Evolutionary conservation across 2,888 invertebrate genomes (phyloP).

Genomic region (Lepeophtheirus nordmannii): DNA sequence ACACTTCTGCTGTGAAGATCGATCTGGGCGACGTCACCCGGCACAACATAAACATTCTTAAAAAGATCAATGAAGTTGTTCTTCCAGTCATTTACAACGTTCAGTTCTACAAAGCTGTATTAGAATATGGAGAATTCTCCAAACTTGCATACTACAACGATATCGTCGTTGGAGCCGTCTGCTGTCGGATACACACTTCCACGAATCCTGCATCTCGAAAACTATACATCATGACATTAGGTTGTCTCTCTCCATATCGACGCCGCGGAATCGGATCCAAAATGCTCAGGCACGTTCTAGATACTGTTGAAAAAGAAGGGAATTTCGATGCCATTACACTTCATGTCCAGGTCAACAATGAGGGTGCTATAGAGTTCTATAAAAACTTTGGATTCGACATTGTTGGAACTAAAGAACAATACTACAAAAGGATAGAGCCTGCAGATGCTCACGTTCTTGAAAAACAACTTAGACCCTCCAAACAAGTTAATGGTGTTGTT

Average conservation of each 20-base stretch:
- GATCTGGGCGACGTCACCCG: conserved; percentile 97
- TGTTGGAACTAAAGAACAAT: conserved; percentile 91
- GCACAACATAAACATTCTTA: conserved; percentile 95
- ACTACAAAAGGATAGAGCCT: conserved; percentile 97
- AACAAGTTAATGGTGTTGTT: no score
- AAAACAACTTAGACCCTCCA: conserved; percentile 49
- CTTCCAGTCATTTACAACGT: conserved; percentile 98
- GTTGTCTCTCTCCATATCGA: conserved; percentile 91
- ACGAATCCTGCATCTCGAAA: conserved; percentile 36
- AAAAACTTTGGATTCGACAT: conserved; percentile 97
- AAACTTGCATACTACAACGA: conserved; percentile 98
- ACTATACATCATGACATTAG: conserved; percentile 97
- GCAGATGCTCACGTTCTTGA: conserved; percentile 94
- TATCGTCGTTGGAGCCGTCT: conserved; percentile 97
- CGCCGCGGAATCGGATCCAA: conserved; percentile 84
- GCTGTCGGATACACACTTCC: conserved; percentile 78
- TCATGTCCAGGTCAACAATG: conserved; percentile 55
- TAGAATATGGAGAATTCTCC: conserved; percentile 91
- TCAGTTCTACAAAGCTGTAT: conserved; percentile 96
- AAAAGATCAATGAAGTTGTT: conserved; percentile 87
- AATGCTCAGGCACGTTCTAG: conserved; percentile 94
- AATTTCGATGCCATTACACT: conserved; percentile 93
- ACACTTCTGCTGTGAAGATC: conserved; percentile 42
- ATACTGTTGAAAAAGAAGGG: conserved; percentile 82
- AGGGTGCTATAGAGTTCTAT: conserved; percentile 94